Evolutionary conservation across 2,113 vertebrate species (phyloP).

Genomic region (Rhinoderma darwinii): DNA sequence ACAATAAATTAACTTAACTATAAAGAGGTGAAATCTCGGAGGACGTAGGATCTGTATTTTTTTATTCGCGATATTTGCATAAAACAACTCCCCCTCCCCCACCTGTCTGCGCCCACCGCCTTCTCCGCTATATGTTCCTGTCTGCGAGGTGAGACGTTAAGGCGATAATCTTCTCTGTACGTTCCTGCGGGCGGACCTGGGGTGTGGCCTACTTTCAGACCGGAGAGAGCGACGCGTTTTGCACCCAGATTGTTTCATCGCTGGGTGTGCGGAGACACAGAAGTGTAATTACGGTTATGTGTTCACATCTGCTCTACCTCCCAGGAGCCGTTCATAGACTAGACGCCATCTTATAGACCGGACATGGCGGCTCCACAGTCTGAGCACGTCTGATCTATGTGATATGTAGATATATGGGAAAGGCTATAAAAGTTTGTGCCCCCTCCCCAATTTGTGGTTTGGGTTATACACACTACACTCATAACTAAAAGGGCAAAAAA

Average conservation of each 20-base stretch:
- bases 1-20: background rate
- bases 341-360: background rate
- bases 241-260: slow-evolving; percentile 5
- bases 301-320: background rate
- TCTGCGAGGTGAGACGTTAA: background rate
- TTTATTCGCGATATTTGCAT: no score
- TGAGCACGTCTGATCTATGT: no score
- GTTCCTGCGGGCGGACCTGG: slow-evolving; percentile 9
- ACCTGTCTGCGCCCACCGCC: background rate
- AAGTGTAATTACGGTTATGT: slow-evolving; percentile 33
- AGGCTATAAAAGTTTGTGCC: no score
- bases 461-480: no score
- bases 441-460: no score
- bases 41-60: background rate
- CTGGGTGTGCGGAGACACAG: background rate
- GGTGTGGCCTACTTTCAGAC: slow-evolving; percentile 33
- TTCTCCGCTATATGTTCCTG: background rate
- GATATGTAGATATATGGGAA: no score
- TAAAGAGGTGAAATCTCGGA: background rate
- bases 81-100: no score
- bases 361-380: background rate
- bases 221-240: background rate
- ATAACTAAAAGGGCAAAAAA: no score
- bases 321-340: background rate
- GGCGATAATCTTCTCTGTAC: background rate